Conservation (phyloP, 2,113 vertebrate genomes). For the Riparia riparia region DNA sequence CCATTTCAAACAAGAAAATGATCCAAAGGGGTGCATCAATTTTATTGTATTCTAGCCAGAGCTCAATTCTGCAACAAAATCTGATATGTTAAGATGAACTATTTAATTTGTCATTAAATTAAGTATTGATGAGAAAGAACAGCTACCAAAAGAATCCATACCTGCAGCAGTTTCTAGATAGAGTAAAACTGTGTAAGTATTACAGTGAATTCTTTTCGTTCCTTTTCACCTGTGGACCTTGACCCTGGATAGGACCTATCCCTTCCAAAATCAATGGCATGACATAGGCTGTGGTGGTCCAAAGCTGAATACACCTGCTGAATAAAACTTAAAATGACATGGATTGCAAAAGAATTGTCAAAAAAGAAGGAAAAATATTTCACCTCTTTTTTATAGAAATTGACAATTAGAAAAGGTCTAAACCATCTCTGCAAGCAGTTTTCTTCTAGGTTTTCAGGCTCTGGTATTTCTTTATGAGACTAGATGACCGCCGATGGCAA, state of each 20-base stretch:
- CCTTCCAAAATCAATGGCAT: background rate
- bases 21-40: background rate
- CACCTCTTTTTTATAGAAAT: background rate
- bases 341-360: background rate
- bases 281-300: background rate
- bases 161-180: background rate
- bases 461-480: no score
- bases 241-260: background rate
- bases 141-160: background rate
- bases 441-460: background rate
- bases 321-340: background rate
- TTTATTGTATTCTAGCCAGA: background rate
- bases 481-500: no score
- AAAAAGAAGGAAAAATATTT: background rate
- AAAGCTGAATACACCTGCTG: background rate
- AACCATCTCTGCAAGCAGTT: background rate
- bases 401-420: background rate
- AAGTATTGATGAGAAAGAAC: background rate
- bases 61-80: background rate
- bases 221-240: background rate
- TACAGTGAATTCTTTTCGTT: background rate
- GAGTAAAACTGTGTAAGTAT: background rate
- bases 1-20: background rate
- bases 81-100: background rate
- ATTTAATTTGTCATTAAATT: background rate